Evolutionary conservation across 2,888 invertebrate species (phyloP).

Genomic region (Tiliacea aurago): DNA sequence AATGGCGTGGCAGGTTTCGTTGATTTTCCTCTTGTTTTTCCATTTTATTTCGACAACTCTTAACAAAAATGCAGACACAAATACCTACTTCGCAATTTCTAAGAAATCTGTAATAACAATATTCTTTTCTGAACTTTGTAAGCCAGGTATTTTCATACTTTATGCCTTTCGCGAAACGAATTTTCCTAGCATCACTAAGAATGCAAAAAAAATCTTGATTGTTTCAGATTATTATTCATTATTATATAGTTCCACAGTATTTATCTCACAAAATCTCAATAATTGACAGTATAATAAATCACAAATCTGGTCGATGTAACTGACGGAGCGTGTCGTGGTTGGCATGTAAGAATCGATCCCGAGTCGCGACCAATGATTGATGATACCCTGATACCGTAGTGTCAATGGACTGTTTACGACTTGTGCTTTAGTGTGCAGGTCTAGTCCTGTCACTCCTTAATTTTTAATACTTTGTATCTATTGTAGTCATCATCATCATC

Average conservation of each 20-base stretch:
- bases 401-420: constrained; percentile 28
- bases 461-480: neutral
- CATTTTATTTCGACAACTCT: neutral
- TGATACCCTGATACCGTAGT: constrained; percentile 12
- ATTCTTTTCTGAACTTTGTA: neutral
- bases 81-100: neutral
- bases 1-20: neutral
- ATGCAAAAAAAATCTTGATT: neutral
- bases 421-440: neutral
- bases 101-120: constrained; percentile 11
- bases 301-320: constrained; percentile 22
- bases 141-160: constrained; percentile 12
- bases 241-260: neutral
- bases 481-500: too few relatives aligned
- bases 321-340: constrained; percentile 33
- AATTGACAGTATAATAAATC: constrained; percentile 41
- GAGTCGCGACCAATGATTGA: constrained; percentile 43
- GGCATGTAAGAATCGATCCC: constrained; percentile 37
- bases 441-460: neutral
- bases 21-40: neutral
- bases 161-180: constrained; percentile 10
- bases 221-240: neutral
- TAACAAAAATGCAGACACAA: constrained; percentile 5
- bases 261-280: constrained; percentile 12
- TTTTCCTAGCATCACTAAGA: neutral